Evolutionary conservation across 2,888 invertebrate genomes (phyloP), one percentile per base, ranked within the genome.

Genomic region (Eupithecia exiguata): DNA sequence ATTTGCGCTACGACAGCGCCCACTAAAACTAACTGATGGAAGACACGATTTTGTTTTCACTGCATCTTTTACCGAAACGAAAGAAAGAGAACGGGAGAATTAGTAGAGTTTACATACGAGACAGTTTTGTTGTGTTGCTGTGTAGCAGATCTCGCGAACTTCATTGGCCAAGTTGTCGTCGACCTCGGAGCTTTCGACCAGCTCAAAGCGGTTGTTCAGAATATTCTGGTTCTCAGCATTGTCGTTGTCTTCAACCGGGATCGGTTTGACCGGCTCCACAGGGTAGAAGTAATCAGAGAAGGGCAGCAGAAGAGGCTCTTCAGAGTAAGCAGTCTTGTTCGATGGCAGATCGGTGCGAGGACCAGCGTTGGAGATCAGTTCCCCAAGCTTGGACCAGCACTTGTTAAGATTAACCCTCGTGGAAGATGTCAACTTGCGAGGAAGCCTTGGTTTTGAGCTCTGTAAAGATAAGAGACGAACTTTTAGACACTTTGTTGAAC

Each of bases 331-430:
- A 91, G 92, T 92, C 91, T 93, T 93, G 82, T 91, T 89, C 85
- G 91, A 92, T 90, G 92, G 92, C 87, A 94, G 92, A 89, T 93
- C 91, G 87, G 91, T 81, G 84, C 90, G 91, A 2, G 93, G 90
- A 74, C 90, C 87, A 46, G 92, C 84, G 80, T 94, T 92, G 81
- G 95, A 92, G 86, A 95, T 93, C 79, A 95, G 88, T 77, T 94
- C 94, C 82, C 96, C 96, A 79, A 96, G 95, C 86, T 95, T 95
- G 79, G 95, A 94, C 96, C 96, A 96, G 88, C 95, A 95, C 87
- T 95, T 94, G 89, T 96, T 96, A 79, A 96, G 92, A 87, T 96
- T 96, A 86, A 96, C 95, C 80, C 95, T 94, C 82, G 96, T 93
- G 46, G 95, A 94, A 80, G 91, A 89, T 67, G 95, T 91, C 84